Base-by-base conservation (phyloP, 1,140 invertebrate species). In the Papilio glaucus region DNA sequence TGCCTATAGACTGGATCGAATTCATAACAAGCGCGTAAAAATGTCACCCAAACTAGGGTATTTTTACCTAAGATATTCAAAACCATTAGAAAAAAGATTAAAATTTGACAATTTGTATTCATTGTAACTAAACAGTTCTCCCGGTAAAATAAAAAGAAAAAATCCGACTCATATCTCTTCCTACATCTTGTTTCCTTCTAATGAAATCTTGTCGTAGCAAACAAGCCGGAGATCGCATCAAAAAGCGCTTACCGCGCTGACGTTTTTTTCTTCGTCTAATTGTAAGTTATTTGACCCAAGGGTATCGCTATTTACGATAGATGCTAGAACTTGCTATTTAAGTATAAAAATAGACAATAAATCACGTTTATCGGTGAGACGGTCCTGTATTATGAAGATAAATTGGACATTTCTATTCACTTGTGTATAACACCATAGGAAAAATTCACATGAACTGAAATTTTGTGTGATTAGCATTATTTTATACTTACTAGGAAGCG, bases 121-220 rank as follows among this genome's bases (percentile, higher is more conserved):
- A 26, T 57, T 57, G 49, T 57, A 57, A 24, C 49, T 24, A 53
- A 53, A 57, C 49, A 57, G 18, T 12, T 26, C 49, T 24, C 10
- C 49, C 49, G 24, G 49, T 57, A 26, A 57, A 57, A 57, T 10
- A 57, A 57, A 57, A 57, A 41, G 15, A 39, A 39, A 65, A 63
- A 65, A 12, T 15, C 37, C n/a, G 15, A 38, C n/a, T 1, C 41
- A 15, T 15, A 69, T 53, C 21, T 68, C 41, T 81, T 81, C 76
- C 57, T 77, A 84, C 77, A 83, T 80, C 78, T 67, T 45, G 60
- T 45, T 69, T 61, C 24, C 49, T 70, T 71, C 81, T 85, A 85
- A 85, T 85, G 83, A 85, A 85, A 85, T 83, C 83, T 75, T 77
- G 78, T 83, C 77, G 67, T 72, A 76, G 69, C 72, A 77, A 80